Evolutionary conservation across 2,113 vertebrate genomes (phyloP).

Genomic region (Phaethornis superciliosus): DNA sequence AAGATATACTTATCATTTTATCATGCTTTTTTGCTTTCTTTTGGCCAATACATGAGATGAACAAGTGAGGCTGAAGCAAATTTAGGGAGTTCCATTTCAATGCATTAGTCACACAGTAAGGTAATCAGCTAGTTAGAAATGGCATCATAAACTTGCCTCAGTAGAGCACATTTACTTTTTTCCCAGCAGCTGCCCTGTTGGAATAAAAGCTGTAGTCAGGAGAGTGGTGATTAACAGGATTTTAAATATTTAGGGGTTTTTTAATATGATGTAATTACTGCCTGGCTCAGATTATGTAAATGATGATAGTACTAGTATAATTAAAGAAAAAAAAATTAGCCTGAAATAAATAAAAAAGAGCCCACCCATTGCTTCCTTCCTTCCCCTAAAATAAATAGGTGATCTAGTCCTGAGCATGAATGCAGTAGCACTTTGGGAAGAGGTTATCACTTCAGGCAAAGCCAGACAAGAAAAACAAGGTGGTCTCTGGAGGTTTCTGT

Average conservation of each 20-base stretch:
- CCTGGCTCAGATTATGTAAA: neutral
- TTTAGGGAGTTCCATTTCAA: constrained; percentile 25
- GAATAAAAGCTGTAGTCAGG: constrained; percentile 13
- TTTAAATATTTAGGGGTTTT: neutral
- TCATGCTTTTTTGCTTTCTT: neutral
- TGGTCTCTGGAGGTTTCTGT: neutral
- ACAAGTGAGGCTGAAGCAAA: constrained; percentile 2
- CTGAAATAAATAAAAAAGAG: neutral
- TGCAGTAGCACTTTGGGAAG: neutral
- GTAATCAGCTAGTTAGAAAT: constrained; percentile 50
- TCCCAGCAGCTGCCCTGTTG: neutral
- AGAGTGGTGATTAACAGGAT: constrained; percentile 7
- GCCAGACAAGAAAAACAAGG: neutral
- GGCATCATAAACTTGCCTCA: constrained; percentile 2
- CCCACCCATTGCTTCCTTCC: neutral
- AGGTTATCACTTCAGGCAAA: neutral
- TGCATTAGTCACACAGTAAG: constrained; percentile 43
- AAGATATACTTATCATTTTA: neutral
- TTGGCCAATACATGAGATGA: constrained; percentile 11
- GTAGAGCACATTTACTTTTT: constrained; percentile 47
- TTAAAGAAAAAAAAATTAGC: neutral
- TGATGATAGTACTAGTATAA: neutral
- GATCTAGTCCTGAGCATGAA: neutral
- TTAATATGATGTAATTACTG: constrained; percentile 4
- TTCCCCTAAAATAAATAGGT: neutral